Conservation (phyloP, 2,113 vertebrate species). For the Electrona antarctica region DNA sequence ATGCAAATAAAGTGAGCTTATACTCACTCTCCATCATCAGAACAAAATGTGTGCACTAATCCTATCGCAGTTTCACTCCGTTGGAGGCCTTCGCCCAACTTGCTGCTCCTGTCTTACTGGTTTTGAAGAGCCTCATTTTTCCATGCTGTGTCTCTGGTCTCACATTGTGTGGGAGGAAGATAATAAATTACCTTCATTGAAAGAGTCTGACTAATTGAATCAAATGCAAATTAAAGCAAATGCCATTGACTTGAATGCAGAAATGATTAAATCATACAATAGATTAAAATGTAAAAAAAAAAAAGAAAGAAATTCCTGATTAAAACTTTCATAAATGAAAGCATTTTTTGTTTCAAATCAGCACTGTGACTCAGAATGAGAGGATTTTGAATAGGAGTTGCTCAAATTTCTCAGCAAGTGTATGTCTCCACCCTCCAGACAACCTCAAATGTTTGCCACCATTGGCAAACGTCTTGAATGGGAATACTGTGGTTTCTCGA, state of each 20-base stretch:
- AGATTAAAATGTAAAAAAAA: too few relatives aligned
- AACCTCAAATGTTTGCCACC: too few relatives aligned
- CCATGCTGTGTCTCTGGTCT: background rate
- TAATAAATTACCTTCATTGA: background rate
- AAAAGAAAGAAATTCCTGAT: too few relatives aligned
- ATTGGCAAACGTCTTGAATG: background rate
- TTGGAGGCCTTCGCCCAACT: conserved; percentile 21
- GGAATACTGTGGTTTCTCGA: background rate
- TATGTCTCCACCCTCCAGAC: background rate
- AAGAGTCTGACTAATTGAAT: background rate
- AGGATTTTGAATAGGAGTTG: background rate
- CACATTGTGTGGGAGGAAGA: background rate
- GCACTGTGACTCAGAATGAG: background rate
- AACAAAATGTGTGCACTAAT: conserved; percentile 30
- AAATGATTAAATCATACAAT: too few relatives aligned
- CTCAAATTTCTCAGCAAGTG: background rate
- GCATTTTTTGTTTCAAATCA: background rate
- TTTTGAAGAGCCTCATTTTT: conserved; percentile 12
- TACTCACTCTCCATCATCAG: conserved; percentile 3
- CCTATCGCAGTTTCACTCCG: conserved; percentile 33
- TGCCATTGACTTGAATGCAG: background rate
- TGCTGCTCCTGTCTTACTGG: conserved; percentile 60
- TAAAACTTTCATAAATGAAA: too few relatives aligned
- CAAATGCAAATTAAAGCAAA: background rate
- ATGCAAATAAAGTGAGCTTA: background rate